These are phyloP conservation scores for Fragum fragum DNA, from an alignment of 2,888 invertebrate genomes.

Conservation along the genomic window DNA sequence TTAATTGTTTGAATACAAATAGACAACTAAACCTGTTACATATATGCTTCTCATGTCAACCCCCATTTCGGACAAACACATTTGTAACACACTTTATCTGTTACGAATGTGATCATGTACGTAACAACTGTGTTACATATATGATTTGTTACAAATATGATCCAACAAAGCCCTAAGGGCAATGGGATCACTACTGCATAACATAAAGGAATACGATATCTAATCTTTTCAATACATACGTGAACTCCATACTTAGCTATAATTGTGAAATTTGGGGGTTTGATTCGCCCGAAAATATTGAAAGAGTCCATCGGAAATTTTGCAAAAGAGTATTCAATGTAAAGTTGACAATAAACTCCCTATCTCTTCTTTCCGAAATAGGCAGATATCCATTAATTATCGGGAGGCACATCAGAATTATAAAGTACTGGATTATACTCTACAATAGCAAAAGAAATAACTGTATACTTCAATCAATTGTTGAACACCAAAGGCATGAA, in stretches of 20 bases:
- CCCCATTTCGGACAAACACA: too few relatives aligned
- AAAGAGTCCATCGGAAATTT: slow-evolving; percentile 39
- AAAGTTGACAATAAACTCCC: not conserved
- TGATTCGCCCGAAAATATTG: slow-evolving; percentile 29
- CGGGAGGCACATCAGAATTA: too few relatives aligned
- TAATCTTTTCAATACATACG: slow-evolving; percentile 35
- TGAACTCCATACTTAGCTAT: slow-evolving; percentile 36
- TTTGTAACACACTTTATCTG: too few relatives aligned
- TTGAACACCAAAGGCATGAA: slow-evolving; percentile 18
- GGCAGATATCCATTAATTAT: slow-evolving; percentile 11
- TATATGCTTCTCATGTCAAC: too few relatives aligned
- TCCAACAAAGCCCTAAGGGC: slow-evolving; percentile 32
- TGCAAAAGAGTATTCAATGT: slow-evolving; percentile 24
- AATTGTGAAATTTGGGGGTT: slow-evolving; percentile 42
- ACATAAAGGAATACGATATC: slow-evolving; percentile 22
- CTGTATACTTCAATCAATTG: too few relatives aligned
- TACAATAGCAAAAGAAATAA: too few relatives aligned
- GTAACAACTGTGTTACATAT: too few relatives aligned
- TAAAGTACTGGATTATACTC: too few relatives aligned
- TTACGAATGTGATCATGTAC: too few relatives aligned
- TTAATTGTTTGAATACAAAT: too few relatives aligned
- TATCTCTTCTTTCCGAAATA: not conserved
- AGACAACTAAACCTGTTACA: too few relatives aligned
- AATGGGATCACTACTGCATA: slow-evolving; percentile 17
- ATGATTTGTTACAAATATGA: too few relatives aligned